Base-by-base conservation (phyloP, 2,113 vertebrate genomes). In the Cebidichthys violaceus region DNA sequence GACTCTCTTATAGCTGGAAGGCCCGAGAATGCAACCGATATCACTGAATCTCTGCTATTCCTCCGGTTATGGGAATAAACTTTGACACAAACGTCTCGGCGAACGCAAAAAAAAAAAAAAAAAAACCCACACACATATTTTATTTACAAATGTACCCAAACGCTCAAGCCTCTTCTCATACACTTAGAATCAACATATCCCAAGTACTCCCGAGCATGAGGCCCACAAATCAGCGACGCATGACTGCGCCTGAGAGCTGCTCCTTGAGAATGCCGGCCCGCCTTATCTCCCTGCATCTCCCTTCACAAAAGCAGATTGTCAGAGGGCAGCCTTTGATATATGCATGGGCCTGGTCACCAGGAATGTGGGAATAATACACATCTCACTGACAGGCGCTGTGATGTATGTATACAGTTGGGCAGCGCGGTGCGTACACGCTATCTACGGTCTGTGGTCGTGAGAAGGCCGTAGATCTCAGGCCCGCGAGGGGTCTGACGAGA, bases 321-420 rank as follows among this genome's bases (percentile, higher is more conserved):
- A 85, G 82, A 86, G 89, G 73, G 66, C 66, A 7, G 81, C 65
- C 88, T 94, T 90, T 94, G 90, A 94, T 92, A 90, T 88, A 86
- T 90, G 88, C 79, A 86, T 79, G 87, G 90, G 88, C 65, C 75
- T 81, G 92, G 89, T 80, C 81, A 86, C 86, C 79, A 91, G 89
- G 92, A 94, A 94, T 93, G 92, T 93, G 85, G 92, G 88, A 91
- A 91, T 93, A 88, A 91, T 79, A 89, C 83, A 85, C 81, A 90
- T 93, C 79, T 86, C 72, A 54, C 84, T 81, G 89, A 90, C 88
- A 88, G 87, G 72, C 85, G 64, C 68, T 69, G 22, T 92, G 86
- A 92, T 92, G 79, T 64, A 87, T 87, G 77, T 70, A 54, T 83
- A 85, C 88, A 89, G 73, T 82, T 52, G 77, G 55, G 75, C 47